phyloP scores from a whole-genome alignment of 92 coral and sea anemone species.

The Virgularia gustaviana region DNA sequence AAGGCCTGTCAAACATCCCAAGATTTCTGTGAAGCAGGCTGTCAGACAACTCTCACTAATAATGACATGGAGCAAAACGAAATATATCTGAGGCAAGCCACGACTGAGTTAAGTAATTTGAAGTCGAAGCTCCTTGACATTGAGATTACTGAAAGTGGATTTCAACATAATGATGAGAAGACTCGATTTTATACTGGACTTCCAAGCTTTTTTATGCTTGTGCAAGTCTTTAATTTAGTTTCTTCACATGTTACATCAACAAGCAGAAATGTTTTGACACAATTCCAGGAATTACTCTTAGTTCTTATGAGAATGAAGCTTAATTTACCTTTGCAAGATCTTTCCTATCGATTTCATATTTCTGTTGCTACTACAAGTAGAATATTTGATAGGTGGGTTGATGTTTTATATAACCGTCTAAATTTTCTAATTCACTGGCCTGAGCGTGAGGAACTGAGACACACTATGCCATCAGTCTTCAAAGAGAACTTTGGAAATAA shows the following conservation, averaged over 20 bases:
- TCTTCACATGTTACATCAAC: slow-evolving; percentile 8
- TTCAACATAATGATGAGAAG: too few species aligned
- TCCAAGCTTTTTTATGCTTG: neutral
- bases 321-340: slow-evolving; percentile 40
- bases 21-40: slow-evolving; percentile 13
- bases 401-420: neutral
- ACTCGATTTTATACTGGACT: slow-evolving; percentile 17
- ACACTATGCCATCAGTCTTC: slow-evolving; percentile 30
- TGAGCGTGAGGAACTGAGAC: neutral
- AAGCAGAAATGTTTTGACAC: slow-evolving; percentile 18
- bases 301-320: slow-evolving; percentile 55
- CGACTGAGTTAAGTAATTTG: slow-evolving; percentile 32
- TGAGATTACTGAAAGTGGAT: too few species aligned
- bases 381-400: slow-evolving; percentile 8
- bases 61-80: slow-evolving; percentile 29
- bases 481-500: slow-evolving; percentile 32
- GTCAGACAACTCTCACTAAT: slow-evolving; percentile 38
- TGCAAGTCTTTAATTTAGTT: slow-evolving; percentile 15
- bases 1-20: slow-evolving; percentile 32
- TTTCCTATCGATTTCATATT: slow-evolving; percentile 51
- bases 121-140: too few species aligned
- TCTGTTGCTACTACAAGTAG: slow-evolving; percentile 42
- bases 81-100: slow-evolving; percentile 21
- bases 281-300: slow-evolving; percentile 47
- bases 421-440: slow-evolving; percentile 31